A percentile compares a stretch with the other conserved stretches of the same genome.
Evolutionary conservation across 2,113 vertebrate genomes (phyloP).

Genomic region (Martes martes): DNA sequence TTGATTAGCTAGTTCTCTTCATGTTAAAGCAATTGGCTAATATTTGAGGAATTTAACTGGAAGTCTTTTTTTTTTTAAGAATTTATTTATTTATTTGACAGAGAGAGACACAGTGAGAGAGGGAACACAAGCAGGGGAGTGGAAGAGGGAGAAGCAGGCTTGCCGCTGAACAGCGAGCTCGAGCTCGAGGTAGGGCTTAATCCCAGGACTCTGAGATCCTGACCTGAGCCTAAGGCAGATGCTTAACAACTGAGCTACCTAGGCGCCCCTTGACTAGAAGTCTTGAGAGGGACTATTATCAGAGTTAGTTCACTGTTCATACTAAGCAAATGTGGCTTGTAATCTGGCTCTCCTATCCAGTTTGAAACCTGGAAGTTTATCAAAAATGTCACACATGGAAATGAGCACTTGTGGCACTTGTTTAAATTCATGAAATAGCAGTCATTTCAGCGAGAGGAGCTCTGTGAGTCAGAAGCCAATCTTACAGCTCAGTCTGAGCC

Average conservation of each 20-base stretch:
- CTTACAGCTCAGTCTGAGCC: not conserved
- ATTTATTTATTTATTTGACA: no score
- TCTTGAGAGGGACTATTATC: not conserved
- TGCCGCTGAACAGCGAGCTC: no score
- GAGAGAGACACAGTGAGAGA: no score
- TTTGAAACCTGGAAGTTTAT: conserved; percentile 55
- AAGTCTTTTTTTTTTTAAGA: not conserved
- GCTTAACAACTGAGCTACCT: no score
- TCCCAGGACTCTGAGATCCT: no score
- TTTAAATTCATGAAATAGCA: conserved; percentile 53
- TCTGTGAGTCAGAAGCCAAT: conserved; percentile 27
- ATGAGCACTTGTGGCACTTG: conserved; percentile 39
- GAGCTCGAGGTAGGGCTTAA: no score
- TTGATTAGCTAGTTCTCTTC: not conserved
- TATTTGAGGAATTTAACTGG: not conserved
- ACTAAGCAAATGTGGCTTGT: not conserved
- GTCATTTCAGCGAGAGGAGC: conserved; percentile 14
- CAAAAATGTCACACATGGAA: conserved; percentile 47
- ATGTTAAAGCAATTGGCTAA: not conserved
- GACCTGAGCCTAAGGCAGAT: no score
- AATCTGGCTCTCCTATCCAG: not conserved
- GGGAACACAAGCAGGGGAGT: no score
- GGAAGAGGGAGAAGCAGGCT: no score
- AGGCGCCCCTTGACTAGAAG: not conserved
- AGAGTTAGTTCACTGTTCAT: not conserved